phyloP scores from a whole-genome alignment of 2,888 invertebrate genomes.

The Drosophila basisetae region DNA sequence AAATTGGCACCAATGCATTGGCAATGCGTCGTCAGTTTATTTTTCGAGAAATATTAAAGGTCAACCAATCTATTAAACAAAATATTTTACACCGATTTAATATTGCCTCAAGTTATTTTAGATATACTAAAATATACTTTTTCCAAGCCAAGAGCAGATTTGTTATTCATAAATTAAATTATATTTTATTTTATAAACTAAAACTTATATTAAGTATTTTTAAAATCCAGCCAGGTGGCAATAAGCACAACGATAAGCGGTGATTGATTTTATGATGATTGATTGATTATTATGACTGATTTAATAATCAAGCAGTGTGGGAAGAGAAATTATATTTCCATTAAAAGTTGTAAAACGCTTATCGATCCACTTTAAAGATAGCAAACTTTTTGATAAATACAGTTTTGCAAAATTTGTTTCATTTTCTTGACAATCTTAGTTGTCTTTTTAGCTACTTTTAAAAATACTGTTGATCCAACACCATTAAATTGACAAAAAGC shows the following conservation, averaged over 20 bases:
- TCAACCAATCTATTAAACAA: conserved; percentile 27
- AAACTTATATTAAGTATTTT: not conserved
- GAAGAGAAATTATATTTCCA: not conserved
- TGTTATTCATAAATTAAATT: not conserved
- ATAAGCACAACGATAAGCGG: not conserved
- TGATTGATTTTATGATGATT: not conserved
- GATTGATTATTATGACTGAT: not conserved
- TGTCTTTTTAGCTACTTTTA: not conserved
- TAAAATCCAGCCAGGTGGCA: not conserved
- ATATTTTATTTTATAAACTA: not conserved
- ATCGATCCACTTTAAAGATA: not conserved
- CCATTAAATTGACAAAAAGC: not conserved
- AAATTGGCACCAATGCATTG: conserved; percentile 18
- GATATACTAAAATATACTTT: not conserved
- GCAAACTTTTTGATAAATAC: not conserved
- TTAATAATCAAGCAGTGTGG: not conserved
- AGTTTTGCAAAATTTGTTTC: not conserved
- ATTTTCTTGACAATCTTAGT: not conserved
- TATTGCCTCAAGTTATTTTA: not conserved
- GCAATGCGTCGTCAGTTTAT: conserved; percentile 24
- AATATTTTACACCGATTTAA: not conserved
- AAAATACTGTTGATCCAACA: not conserved
- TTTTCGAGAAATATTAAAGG: conserved; percentile 29
- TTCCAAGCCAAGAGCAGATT: not conserved
- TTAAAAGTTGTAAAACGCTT: not conserved